Evolutionary conservation across 2,888 invertebrate genomes (phyloP).

Genomic region (Hermaeophaga mercurialis): DNA sequence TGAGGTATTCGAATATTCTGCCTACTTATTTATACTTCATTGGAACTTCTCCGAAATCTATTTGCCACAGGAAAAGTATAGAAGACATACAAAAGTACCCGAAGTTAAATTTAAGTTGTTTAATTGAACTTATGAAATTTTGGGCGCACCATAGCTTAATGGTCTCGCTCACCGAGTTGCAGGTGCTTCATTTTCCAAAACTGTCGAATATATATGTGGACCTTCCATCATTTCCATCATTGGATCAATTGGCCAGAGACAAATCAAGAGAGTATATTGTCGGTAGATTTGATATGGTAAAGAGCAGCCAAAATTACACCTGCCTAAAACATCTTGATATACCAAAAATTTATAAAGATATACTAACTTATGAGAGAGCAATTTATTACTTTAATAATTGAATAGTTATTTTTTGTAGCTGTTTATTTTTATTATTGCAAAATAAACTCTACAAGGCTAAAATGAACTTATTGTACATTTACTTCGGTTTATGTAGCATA

Average conservation of each 20-base stretch:
- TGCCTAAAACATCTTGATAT: neutral
- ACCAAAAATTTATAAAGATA: neutral
- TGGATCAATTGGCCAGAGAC: conserved; percentile 2
- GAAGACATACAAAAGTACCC: neutral
- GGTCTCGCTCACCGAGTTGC: neutral
- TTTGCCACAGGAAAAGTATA: neutral
- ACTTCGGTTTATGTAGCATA: too few species aligned
- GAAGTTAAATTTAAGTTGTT: neutral
- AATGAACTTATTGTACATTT: too few species aligned
- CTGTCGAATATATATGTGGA: neutral
- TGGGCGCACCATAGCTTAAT: neutral
- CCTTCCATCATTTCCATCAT: neutral
- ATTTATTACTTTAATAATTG: neutral
- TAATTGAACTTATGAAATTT: neutral
- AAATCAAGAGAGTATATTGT: conserved; percentile 2
- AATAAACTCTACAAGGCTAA: too few species aligned
- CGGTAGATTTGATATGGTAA: neutral
- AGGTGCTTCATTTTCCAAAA: neutral
- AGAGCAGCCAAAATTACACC: conserved; percentile 4
- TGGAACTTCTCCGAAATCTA: neutral
- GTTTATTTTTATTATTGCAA: too few species aligned
- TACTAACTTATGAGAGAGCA: neutral
- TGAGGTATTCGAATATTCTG: neutral
- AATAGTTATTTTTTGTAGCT: too few species aligned
- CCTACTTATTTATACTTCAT: conserved; percentile 3